Evolutionary conservation across 2,888 invertebrate genomes (phyloP).

Genomic region (Tigriopus californicus): DNA sequence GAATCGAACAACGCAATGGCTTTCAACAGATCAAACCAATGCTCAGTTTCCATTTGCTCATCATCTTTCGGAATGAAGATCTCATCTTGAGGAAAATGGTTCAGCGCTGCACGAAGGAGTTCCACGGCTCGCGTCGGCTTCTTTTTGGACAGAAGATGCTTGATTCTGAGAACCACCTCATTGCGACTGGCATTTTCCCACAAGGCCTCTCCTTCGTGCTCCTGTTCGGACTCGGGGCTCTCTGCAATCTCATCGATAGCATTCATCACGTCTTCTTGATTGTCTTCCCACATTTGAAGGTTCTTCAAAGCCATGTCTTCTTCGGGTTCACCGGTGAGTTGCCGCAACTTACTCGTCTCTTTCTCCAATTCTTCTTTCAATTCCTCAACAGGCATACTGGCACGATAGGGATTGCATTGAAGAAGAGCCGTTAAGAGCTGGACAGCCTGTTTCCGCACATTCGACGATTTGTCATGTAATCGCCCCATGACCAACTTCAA

Average conservation of each 20-base stretch:
- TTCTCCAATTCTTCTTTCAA: slow-evolving; percentile 39
- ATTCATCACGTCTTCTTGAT: slow-evolving; percentile 33
- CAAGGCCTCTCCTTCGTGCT: background rate
- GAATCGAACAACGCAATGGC: background rate
- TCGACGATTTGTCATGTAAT: slow-evolving; percentile 59
- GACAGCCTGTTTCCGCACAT: slow-evolving; percentile 66
- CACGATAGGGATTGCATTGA: slow-evolving; percentile 51
- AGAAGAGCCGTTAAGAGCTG: slow-evolving; percentile 56
- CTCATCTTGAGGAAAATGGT: slow-evolving; percentile 22
- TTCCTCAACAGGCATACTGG: slow-evolving; percentile 33
- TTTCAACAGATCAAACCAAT: background rate
- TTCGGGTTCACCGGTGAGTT: slow-evolving; percentile 32
- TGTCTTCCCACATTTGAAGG: slow-evolving; percentile 23
- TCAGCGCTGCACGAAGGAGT: slow-evolving; percentile 22
- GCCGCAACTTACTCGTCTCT: slow-evolving; percentile 42
- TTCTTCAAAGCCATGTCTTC: slow-evolving; percentile 24
- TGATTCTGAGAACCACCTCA: slow-evolving; percentile 4
- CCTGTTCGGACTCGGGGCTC: background rate
- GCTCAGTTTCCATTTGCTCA: background rate
- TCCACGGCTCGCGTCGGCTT: slow-evolving; percentile 22
- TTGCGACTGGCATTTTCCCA: slow-evolving; percentile 9
- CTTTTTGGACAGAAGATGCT: slow-evolving; percentile 9
- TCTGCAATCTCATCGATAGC: slow-evolving; percentile 28
- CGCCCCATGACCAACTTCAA: slow-evolving; percentile 47
- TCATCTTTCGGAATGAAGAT: slow-evolving; percentile 7